Percentiles rank a stretch among this genome's conserved stretches.
These are phyloP conservation scores for Akabosia matsudoensis DNA, from an alignment of 1,140 invertebrate genomes.

Conservation along the genomic window DNA sequence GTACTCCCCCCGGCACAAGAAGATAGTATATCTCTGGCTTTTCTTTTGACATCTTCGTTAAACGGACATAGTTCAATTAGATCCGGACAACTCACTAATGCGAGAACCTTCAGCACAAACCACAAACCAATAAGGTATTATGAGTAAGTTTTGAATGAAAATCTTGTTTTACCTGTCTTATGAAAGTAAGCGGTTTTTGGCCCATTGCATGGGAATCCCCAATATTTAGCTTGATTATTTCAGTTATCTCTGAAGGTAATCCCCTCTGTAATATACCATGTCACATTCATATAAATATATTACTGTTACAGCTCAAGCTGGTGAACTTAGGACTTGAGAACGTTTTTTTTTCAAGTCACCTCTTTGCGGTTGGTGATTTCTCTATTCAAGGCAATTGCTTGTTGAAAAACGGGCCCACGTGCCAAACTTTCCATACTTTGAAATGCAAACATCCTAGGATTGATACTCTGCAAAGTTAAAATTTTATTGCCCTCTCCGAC, in stretches of 20 bases:
- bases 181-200: conserved; percentile 87
- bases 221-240: conserved; percentile 95
- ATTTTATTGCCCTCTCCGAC: too few species aligned
- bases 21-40: conserved; percentile 69
- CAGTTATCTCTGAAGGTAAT: conserved; percentile 79
- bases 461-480: conserved; percentile 28
- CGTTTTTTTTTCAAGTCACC: not conserved
- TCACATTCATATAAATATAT: not conserved
- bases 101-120: conserved; percentile 54
- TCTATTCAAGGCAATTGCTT: conserved; percentile 36
- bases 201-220: conserved; percentile 99
- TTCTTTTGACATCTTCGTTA: conserved; percentile 79
- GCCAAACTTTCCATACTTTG: conserved; percentile 41
- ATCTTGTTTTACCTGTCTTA: conserved; percentile 56
- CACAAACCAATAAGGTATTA: not conserved
- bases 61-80: conserved; percentile 70
- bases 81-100: conserved; percentile 71
- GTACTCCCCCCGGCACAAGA: conserved; percentile 79
- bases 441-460: conserved; percentile 40
- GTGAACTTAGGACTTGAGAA: not conserved
- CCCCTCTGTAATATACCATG: conserved; percentile 55
- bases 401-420: conserved; percentile 36
- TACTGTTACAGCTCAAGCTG: not conserved
- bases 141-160: not conserved
- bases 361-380: conserved; percentile 28